Percentiles rank a stretch among this genome's conserved stretches.
These are phyloP conservation scores for Asarcornis scutulata DNA, from an alignment of 2,113 vertebrate genomes.

Conservation along the genomic window DNA sequence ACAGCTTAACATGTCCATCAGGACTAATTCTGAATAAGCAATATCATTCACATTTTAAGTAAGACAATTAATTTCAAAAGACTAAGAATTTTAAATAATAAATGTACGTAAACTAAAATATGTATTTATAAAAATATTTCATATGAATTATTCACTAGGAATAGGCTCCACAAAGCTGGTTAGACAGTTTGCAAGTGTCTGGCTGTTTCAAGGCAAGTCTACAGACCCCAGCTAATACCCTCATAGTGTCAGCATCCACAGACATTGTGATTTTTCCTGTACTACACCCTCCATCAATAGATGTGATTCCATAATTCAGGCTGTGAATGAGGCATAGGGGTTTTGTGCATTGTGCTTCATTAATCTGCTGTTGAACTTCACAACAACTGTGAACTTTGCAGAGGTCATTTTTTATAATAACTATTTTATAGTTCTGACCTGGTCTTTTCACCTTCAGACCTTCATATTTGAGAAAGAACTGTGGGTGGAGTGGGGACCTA, in stretches of 20 bases:
- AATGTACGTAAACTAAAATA: background rate
- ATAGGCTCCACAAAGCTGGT: background rate
- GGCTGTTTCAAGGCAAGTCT: background rate
- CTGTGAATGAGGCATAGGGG: background rate
- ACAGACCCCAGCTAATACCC: background rate
- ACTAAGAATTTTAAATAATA: background rate
- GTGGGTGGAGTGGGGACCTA: accelerated
- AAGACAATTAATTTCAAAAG: background rate
- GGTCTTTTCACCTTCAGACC: background rate
- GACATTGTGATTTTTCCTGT: background rate
- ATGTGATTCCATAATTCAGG: background rate
- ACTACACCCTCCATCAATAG: accelerated
- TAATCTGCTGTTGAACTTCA: background rate
- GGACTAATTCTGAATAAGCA: background rate
- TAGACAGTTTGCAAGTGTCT: background rate
- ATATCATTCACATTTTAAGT: background rate
- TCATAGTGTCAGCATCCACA: background rate
- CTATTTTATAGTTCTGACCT: background rate
- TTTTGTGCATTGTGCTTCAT: background rate
- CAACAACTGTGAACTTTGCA: background rate
- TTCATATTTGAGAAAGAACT: background rate
- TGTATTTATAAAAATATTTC: background rate
- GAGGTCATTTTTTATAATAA: background rate
- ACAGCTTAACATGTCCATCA: background rate
- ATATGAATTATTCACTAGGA: background rate